Evolutionary conservation across 2,797 vertebrate genomes (phyloP).

Genomic region (Anguilla anguilla): DNA sequence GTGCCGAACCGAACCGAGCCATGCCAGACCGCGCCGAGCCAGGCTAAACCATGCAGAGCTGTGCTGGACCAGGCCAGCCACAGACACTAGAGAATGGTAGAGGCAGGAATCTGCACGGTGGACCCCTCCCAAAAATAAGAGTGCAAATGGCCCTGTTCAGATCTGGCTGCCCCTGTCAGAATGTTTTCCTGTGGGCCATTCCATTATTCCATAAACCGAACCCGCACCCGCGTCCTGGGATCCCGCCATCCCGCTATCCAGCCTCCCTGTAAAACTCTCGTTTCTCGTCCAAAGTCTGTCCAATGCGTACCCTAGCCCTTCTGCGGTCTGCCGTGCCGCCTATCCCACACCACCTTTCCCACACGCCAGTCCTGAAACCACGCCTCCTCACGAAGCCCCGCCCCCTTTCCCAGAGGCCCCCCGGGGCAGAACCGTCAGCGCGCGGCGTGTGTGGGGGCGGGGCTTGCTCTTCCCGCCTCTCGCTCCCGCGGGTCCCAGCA

Average conservation of each 20-base stretch:
- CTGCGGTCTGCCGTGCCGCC: background rate
- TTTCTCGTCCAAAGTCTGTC: background rate
- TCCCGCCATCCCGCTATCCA: too few relatives aligned
- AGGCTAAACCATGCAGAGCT: too few relatives aligned
- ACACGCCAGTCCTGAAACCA: background rate
- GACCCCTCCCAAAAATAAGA: too few relatives aligned
- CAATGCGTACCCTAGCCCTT: background rate
- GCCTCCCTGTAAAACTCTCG: background rate
- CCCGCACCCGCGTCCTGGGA: background rate
- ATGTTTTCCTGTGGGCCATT: background rate
- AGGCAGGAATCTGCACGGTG: too few relatives aligned
- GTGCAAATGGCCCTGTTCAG: background rate
- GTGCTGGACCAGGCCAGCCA: too few relatives aligned
- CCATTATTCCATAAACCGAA: background rate
- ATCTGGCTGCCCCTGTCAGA: background rate
- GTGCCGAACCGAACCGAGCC: background rate
- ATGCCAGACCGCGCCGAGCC: too few relatives aligned
- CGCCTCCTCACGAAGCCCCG: background rate
- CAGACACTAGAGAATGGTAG: too few relatives aligned
- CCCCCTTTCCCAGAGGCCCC: background rate
- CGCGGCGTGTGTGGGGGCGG: background rate
- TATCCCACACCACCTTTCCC: background rate
- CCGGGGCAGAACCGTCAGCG: background rate
- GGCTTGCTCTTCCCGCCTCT: background rate
- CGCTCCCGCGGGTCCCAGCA: background rate